Conservation (phyloP, 2,888 invertebrate genomes). For the Pteria penguin region DNA sequence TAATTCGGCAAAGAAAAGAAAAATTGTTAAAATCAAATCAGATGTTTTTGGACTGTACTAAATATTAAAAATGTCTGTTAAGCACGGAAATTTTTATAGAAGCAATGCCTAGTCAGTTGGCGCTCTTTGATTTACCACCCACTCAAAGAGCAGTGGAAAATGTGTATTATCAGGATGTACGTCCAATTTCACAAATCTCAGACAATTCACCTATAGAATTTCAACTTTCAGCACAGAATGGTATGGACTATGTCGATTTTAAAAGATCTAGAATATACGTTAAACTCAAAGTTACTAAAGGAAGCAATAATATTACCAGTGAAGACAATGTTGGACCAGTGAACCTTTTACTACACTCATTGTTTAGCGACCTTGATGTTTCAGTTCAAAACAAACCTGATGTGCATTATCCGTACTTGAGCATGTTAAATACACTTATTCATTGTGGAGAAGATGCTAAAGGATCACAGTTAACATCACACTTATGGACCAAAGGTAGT, state of each 20-base stretch:
- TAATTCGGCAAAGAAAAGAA: neutral
- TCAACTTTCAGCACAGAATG: conserved; percentile 37
- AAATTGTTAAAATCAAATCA: conserved; percentile 6
- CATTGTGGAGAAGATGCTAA: conserved; percentile 7
- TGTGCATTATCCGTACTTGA: neutral
- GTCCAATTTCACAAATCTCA: conserved; percentile 35
- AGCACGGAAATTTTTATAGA: neutral
- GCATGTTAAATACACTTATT: neutral
- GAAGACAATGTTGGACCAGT: conserved; percentile 22
- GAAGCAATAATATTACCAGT: conserved; percentile 3
- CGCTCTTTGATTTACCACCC: conserved; percentile 39
- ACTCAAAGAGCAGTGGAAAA: conserved; percentile 42
- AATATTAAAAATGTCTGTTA: conserved; percentile 1
- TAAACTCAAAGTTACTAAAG: conserved; percentile 35
- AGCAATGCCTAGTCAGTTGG: conserved; percentile 28
- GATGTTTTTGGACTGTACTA: conserved; percentile 17
- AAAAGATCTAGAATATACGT: conserved; percentile 32
- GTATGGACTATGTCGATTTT: conserved; percentile 43
- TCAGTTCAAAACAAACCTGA: conserved; percentile 13
- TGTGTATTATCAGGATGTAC: conserved; percentile 42
- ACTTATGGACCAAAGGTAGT: conserved; percentile 4
- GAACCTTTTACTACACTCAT: conserved; percentile 10
- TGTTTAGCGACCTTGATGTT: conserved; percentile 21
- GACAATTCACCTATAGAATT: conserved; percentile 40
- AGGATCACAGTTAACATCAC: neutral